These are phyloP conservation scores for Lampropteryx suffumata DNA, from an alignment of 2,888 invertebrate genomes.

Conservation along the genomic window DNA sequence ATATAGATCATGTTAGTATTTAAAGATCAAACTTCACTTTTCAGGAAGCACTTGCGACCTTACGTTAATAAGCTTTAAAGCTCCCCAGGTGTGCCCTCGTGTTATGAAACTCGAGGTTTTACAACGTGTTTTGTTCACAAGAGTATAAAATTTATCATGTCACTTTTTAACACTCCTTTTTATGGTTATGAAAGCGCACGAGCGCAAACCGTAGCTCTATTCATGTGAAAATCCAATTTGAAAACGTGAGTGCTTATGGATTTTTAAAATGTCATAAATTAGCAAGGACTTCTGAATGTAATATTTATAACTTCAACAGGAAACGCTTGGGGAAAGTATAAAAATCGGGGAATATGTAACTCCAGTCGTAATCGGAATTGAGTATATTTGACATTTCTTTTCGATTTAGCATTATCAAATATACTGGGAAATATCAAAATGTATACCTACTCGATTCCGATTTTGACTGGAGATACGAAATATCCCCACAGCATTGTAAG, in stretches of 20 bases:
- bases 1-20: no score
- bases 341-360: no score
- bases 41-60: slow-evolving; percentile 22
- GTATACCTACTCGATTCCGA: no score
- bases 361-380: no score
- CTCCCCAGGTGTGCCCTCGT: slow-evolving; percentile 31
- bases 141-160: slow-evolving; percentile 19
- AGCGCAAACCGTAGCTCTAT: background rate
- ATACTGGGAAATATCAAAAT: no score
- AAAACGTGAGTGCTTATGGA: background rate
- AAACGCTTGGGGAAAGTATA: no score
- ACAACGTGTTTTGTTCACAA: slow-evolving; percentile 28
- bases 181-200: slow-evolving; percentile 10
- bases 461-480: no score
- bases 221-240: slow-evolving; percentile 14
- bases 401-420: no score
- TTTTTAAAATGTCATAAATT: background rate
- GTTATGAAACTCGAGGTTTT: slow-evolving; percentile 20
- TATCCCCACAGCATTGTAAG: no score
- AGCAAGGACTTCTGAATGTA: background rate
- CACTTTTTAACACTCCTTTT: slow-evolving; percentile 8
- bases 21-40: slow-evolving; percentile 28
- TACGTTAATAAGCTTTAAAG: slow-evolving; percentile 23
- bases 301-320: no score
- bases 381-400: no score